Evolutionary conservation across 2,113 vertebrate genomes (phyloP).

Genomic region (Tetraodon nigroviridis): DNA sequence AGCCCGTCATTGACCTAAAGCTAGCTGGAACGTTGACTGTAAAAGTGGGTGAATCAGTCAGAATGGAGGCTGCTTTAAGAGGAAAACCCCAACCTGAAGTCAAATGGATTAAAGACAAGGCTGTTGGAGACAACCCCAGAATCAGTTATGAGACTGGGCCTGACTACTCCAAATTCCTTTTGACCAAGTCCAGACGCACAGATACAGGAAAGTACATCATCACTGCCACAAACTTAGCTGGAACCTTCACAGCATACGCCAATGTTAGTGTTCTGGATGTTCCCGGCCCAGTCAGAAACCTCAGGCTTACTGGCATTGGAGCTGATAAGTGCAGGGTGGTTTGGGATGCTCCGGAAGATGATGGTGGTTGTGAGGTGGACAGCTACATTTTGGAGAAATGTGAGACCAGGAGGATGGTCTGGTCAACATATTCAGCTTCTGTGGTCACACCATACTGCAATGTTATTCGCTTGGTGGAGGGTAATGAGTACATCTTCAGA

Average conservation of each 20-base stretch:
- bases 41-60: constrained; percentile 90
- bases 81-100: constrained; percentile 96
- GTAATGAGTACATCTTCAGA: constrained; percentile 97
- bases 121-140: constrained; percentile 87
- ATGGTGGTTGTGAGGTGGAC: constrained; percentile 96
- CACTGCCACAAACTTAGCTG: constrained; percentile 89
- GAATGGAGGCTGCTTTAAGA: constrained; percentile 90
- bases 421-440: constrained; percentile 89
- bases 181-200: constrained; percentile 85
- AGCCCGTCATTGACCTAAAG: constrained; percentile 93
- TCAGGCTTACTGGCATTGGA: constrained; percentile 86
- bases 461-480: constrained; percentile 90
- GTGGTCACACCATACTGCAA: constrained; percentile 83
- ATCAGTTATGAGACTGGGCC: constrained; percentile 85
- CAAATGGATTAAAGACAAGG: constrained; percentile 90
- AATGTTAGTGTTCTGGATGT: constrained; percentile 90
- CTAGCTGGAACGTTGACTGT: constrained; percentile 85
- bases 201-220: constrained; percentile 92
- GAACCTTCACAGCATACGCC: constrained; percentile 90
- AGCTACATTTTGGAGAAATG: constrained; percentile 98
- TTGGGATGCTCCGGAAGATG: constrained; percentile 93
- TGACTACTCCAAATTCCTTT: constrained; percentile 86
- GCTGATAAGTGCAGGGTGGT: constrained; percentile 88
- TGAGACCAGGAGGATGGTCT: constrained; percentile 97
- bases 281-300: constrained; percentile 88